Percentiles rank a stretch among this genome's conserved stretches.
These are phyloP conservation scores for Apodemus agrarius DNA, from an alignment of 2,797 vertebrate species.

Conservation along the genomic window DNA sequence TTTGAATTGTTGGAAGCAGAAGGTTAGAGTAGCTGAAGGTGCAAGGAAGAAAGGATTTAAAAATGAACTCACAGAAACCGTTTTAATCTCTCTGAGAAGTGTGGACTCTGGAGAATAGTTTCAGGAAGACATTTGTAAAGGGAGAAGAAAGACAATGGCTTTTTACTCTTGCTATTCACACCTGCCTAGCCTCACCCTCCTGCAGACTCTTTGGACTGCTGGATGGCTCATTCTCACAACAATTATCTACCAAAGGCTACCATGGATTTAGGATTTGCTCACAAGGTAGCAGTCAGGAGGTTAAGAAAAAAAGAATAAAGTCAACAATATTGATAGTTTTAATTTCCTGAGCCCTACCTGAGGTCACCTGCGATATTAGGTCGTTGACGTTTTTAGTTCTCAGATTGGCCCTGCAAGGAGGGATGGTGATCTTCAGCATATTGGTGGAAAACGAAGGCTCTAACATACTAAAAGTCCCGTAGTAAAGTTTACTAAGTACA, in stretches of 20 bases:
- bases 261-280: not conserved
- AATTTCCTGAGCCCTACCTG: slow-evolving; percentile 38
- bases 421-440: not conserved
- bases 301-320: slow-evolving; percentile 34
- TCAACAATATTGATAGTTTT: slow-evolving; percentile 39
- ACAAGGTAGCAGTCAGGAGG: not conserved
- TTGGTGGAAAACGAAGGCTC: not conserved
- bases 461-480: not conserved
- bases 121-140: not conserved
- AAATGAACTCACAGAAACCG: not conserved
- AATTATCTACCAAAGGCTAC: not conserved
- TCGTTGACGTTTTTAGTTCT: not conserved
- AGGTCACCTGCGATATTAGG: not conserved
- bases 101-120: slow-evolving; percentile 50
- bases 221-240: not conserved
- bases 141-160: not conserved
- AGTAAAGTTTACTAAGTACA: not conserved
- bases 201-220: not conserved
- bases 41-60: not conserved
- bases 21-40: not conserved
- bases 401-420: not conserved
- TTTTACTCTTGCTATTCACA: not conserved
- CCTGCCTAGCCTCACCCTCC: no score
- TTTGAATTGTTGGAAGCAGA: not conserved
- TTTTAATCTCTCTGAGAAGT: slow-evolving; percentile 66